These are phyloP conservation scores for Sinella curviseta DNA, from an alignment of 1,140 invertebrate species.

Conservation along the genomic window DNA sequence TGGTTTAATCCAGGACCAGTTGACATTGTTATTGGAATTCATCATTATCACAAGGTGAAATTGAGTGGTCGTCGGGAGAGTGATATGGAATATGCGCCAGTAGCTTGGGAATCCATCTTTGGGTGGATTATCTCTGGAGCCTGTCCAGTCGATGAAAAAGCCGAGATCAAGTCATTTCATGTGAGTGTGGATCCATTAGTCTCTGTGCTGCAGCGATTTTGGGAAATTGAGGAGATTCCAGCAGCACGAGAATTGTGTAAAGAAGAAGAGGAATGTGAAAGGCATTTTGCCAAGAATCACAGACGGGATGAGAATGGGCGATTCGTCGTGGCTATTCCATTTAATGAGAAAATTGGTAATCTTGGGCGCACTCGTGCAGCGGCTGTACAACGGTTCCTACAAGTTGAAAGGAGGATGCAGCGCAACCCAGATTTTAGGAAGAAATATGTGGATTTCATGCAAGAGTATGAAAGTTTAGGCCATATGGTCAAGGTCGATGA, in stretches of 20 bases:
- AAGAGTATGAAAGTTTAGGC: conserved; percentile 51
- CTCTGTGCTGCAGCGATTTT: conserved; percentile 50
- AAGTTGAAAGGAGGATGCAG: background rate
- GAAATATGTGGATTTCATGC: conserved; percentile 50
- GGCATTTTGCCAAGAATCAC: conserved; percentile 39
- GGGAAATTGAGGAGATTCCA: conserved; percentile 48
- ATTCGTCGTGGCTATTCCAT: conserved; percentile 50
- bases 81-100: background rate
- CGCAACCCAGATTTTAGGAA: background rate
- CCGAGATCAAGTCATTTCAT: background rate
- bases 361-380: conserved; percentile 39
- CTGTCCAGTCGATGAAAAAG: background rate
- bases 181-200: background rate
- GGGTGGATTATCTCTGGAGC: background rate
- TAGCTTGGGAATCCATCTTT: background rate
- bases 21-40: background rate
- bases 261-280: conserved; percentile 46
- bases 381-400: background rate
- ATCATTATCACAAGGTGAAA: background rate
- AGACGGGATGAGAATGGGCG: conserved; percentile 40
- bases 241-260: background rate
- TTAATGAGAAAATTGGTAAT: conserved; percentile 37
- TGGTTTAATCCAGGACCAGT: background rate
- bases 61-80: no score
- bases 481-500: conserved; percentile 47